These are phyloP conservation scores for Carterocephalus palaemon DNA, from an alignment of 2,888 invertebrate species.

Conservation along the genomic window DNA sequence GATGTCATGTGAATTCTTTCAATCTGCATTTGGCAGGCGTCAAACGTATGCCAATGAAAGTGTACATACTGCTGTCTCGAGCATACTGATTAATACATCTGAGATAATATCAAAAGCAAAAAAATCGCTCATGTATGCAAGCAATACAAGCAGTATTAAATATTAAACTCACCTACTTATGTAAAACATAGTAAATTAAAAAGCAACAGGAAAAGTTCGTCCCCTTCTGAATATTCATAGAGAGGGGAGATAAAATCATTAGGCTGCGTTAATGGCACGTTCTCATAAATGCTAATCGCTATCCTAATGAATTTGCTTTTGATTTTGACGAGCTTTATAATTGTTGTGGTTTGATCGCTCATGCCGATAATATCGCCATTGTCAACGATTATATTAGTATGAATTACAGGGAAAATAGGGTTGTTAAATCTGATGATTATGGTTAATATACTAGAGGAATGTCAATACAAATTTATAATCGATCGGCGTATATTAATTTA, in stretches of 20 bases:
- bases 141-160: background rate
- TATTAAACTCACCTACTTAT: slow-evolving; percentile 22
- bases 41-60: too few relatives aligned
- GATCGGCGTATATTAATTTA: too few relatives aligned
- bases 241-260: slow-evolving; percentile 58
- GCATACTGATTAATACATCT: too few relatives aligned
- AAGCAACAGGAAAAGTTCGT: slow-evolving; percentile 49
- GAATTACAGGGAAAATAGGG: slow-evolving; percentile 9
- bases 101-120: too few relatives aligned
- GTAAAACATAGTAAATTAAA: slow-evolving; percentile 40
- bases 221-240: slow-evolving; percentile 64
- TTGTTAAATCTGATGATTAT: slow-evolving; percentile 1
- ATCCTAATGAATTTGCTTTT: slow-evolving; percentile 38
- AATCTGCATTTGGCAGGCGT: too few relatives aligned
- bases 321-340: slow-evolving; percentile 30
- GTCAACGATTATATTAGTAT: slow-evolving; percentile 18
- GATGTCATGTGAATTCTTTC: too few relatives aligned
- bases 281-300: slow-evolving; percentile 54
- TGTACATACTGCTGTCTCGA: too few relatives aligned
- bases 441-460: background rate
- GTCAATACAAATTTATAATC: too few relatives aligned
- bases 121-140: background rate
- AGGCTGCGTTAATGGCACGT: slow-evolving; percentile 49
- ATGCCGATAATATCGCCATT: slow-evolving; percentile 18
- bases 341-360: slow-evolving; percentile 24